Conservation (phyloP, 2,888 invertebrate species). For the Hemithea aestivaria region DNA sequence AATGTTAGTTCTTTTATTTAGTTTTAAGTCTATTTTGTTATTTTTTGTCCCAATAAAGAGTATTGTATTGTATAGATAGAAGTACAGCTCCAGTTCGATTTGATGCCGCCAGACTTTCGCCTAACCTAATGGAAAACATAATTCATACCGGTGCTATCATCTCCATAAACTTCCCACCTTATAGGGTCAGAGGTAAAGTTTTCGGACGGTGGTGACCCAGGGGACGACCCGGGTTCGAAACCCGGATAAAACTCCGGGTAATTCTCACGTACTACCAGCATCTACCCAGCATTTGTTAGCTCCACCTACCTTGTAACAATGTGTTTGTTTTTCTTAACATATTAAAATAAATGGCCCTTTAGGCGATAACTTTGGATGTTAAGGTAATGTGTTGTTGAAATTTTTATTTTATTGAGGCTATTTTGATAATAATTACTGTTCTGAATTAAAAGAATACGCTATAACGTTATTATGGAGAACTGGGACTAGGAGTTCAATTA, state of each 20-base stretch:
- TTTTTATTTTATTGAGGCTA: neutral
- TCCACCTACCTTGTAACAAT: slow-evolving; percentile 17
- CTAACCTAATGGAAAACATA: too few species aligned
- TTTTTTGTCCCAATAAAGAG: too few species aligned
- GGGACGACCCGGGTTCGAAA: slow-evolving; percentile 56
- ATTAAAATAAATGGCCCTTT: slow-evolving; percentile 12
- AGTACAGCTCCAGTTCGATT: too few species aligned
- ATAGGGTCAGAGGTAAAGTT: slow-evolving; percentile 71
- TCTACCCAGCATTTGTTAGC: slow-evolving; percentile 63
- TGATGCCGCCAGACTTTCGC: too few species aligned
- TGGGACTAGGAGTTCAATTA: too few species aligned
- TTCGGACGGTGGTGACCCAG: slow-evolving; percentile 65
- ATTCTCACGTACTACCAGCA: slow-evolving; percentile 77
- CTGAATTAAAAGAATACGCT: too few species aligned
- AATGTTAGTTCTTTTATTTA: too few species aligned
- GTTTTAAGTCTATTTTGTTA: too few species aligned
- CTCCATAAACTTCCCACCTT: slow-evolving; percentile 43
- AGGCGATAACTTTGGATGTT: slow-evolving; percentile 5
- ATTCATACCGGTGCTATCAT: slow-evolving; percentile 23
- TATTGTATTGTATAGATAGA: too few species aligned
- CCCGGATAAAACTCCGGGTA: slow-evolving; percentile 75
- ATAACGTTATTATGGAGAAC: too few species aligned
- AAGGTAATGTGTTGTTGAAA: neutral
- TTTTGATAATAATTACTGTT: neutral
- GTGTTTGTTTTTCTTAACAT: slow-evolving; percentile 19